Base-by-base conservation (phyloP, 2,113 vertebrate genomes). In the Eulemur macaco region DNA sequence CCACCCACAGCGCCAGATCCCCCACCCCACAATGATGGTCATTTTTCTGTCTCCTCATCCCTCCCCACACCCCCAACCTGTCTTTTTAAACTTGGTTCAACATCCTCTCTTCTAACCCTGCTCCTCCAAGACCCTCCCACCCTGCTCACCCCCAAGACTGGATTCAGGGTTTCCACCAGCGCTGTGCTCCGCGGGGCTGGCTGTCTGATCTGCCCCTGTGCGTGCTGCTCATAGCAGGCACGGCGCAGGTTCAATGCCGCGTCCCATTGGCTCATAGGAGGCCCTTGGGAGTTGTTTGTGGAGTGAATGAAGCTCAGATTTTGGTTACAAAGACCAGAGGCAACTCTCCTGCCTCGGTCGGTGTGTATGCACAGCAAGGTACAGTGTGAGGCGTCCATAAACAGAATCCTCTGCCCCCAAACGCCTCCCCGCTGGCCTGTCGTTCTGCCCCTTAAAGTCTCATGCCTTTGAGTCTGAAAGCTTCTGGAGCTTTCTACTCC, bases 181-280 rank as follows among this genome's bases (percentile, higher is more conserved):
- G 54, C 58, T 60, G 74, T n/a, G 50, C 52, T 45, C n/a, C 3
- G 0, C 15, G 4, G 34, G 6, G 25, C 29, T 11, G 1, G 11
- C 73, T n/a, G 10, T 23, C 52, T 39, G 8, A 12, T 17, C 42
- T 20, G 63, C 58, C 58, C 58, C 10, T 3, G 34, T 64, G 3
- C 9, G 25, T 11, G 15, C 47, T 47, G 25, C 5, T 13, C 54
- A 20, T 29, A n/a, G 9, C 7, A 47, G 45, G 37, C 74, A 47
- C 3, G 5, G 42, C 39, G 14, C 3, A 1, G 6, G 20, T 31
- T 45, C 58, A 8, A 8, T 4, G 3, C 2, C 1, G 1, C 6
- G 5, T n/a, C 74, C 42, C 29, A 0, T 8, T n/a, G 69, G 52
- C 69, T 84, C 45, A 0, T 8, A 5, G 50, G 87, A 42, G 56